These are phyloP conservation scores for Danaus melanippus DNA, from an alignment of 1,140 invertebrate species.

Conservation along the genomic window DNA sequence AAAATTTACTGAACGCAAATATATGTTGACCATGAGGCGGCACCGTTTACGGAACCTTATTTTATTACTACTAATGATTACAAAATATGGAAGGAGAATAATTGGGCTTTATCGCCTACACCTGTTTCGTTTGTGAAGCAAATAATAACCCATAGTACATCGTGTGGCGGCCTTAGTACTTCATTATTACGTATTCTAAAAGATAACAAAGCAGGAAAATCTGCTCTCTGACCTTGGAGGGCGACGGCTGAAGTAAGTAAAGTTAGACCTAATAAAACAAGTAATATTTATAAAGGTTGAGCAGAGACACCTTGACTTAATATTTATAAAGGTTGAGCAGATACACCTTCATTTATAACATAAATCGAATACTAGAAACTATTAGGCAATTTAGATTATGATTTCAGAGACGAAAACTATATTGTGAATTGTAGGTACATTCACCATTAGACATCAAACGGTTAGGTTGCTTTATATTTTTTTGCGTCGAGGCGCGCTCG, in stretches of 20 bases:
- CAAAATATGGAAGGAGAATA: too few species aligned
- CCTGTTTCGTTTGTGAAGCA: too few species aligned
- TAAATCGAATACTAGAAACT: too few species aligned
- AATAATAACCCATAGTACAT: constrained; percentile 9
- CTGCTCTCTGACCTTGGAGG: constrained; percentile 28
- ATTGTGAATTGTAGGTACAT: too few species aligned
- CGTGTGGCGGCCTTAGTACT: constrained; percentile 7
- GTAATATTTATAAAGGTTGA: neutral
- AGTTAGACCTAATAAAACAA: constrained; percentile 1
- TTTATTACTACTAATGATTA: too few species aligned
- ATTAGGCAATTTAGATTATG: too few species aligned
- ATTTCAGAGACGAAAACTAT: too few species aligned
- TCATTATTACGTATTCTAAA: constrained; percentile 14
- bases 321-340: neutral
- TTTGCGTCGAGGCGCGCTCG: constrained; percentile 61
- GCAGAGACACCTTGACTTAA: neutral
- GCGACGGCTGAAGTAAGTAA: constrained; percentile 13
- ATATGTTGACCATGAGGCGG: constrained; percentile 5
- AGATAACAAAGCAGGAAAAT: constrained; percentile 45
- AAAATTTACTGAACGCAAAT: constrained; percentile 14
- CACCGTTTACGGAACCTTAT: constrained; percentile 1
- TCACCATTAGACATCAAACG: neutral
- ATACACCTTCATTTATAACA: neutral
- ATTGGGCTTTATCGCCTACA: too few species aligned
- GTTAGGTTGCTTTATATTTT: constrained; percentile 41